Evolutionary conservation across 2,113 vertebrate genomes (phyloP), one percentile per base, ranked within the genome.

Genomic region (Reinhardtius hippoglossoides): DNA sequence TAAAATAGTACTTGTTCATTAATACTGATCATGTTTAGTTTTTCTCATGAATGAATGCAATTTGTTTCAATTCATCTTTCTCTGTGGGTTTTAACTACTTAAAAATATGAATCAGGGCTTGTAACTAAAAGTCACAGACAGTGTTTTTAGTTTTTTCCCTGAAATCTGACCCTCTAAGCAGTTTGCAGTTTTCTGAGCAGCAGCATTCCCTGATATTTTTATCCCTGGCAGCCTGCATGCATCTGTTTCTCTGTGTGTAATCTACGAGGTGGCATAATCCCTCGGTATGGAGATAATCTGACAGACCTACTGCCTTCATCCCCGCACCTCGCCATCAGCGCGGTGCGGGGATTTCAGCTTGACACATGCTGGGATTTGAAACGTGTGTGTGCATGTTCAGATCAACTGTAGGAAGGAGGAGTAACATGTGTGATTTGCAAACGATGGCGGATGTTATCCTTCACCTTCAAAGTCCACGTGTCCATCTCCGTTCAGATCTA

Each of bases 401-500:
- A 42, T 21, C 18, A 1, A 10, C 20, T 13, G 5, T 13, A 12
- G 26, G 68, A 16, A 15, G n/a, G n/a, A 48, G 23, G 20, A 61
- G 44, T 16, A 48, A 46, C 21, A 20, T 27, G 27, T 20, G 21
- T 48, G 4, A 9, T 54, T 6, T 54, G 18, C 50, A n/a, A n/a
- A 31, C 31, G 40, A 42, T 13, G 40, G 12, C 3, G 40, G 40
- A 14, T 18, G n/a, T 15, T 35, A 42, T 50, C 3, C 12, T 48
- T 42, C 67, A 89, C 98, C 98, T 97, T 99, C 98, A 87, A 99
- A 99, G 91, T 99, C 98, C 23, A 99, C 98, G 6, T 95, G 96
- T 63, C 98, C 97, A 9, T 99, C 98, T 71, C 98, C 97, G 0
- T 99, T 99, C 66, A 99, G 95, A 86, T 99, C 98, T 65, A 99